Conservation (phyloP, 2,797 vertebrate species). For the Clarias laeviceps region DNA sequence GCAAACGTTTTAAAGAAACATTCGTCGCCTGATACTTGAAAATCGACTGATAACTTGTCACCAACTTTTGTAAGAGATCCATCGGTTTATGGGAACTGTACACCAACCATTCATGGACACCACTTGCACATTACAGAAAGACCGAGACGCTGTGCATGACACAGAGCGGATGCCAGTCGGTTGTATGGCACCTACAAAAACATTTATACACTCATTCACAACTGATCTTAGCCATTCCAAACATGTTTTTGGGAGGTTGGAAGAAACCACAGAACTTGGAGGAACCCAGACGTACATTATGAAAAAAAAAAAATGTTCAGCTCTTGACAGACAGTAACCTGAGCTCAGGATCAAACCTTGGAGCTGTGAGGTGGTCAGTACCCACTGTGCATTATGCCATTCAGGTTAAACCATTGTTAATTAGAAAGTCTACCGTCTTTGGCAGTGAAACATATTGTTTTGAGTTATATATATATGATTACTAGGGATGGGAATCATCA, state of each 20-base stretch:
- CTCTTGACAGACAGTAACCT: neutral
- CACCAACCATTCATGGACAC: too few species aligned
- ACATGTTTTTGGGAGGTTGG: neutral
- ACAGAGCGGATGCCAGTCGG: neutral
- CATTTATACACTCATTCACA: neutral
- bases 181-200: neutral
- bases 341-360: neutral
- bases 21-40: too few species aligned
- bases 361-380: neutral
- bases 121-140: too few species aligned
- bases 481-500: too few species aligned
- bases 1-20: too few species aligned
- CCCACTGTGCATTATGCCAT: neutral
- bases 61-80: too few species aligned
- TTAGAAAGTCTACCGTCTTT: neutral
- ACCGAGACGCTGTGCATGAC: neutral
- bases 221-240: neutral
- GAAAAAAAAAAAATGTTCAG: neutral
- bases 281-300: neutral
- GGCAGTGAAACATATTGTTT: neutral
- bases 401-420: neutral
- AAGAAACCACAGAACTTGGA: neutral
- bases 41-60: too few species aligned
- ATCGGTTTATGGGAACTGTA: too few species aligned
- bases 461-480: neutral